phyloP scores from a whole-genome alignment of 2,113 vertebrate genomes.

The Hipposideros armiger region DNA sequence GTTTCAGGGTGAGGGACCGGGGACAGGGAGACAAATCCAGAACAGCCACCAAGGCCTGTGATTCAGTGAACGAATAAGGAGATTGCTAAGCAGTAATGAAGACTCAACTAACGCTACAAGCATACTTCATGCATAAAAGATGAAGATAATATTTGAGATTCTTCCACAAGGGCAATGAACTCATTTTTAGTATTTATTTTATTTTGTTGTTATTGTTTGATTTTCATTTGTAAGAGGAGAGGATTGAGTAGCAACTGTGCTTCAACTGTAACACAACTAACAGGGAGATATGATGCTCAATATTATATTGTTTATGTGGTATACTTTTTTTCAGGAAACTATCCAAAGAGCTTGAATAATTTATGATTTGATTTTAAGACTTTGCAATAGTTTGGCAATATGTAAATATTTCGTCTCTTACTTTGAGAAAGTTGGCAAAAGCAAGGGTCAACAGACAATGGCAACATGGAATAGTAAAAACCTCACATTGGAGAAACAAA shows the following conservation, averaged over 20 bases:
- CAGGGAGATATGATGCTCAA: slow-evolving; percentile 39
- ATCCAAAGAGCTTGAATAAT: slow-evolving; percentile 68
- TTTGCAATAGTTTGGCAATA: slow-evolving; percentile 39
- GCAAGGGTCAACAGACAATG: slow-evolving; percentile 9
- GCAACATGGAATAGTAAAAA: slow-evolving; percentile 22
- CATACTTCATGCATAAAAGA: not conserved
- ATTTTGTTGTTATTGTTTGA: not conserved
- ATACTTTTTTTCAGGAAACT: slow-evolving; percentile 42
- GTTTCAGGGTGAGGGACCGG: not conserved
- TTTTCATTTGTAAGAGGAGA: slow-evolving; percentile 52
- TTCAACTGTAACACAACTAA: not conserved
- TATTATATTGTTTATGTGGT: slow-evolving; percentile 32
- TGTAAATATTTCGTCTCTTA: slow-evolving; percentile 56
- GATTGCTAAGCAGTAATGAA: not conserved
- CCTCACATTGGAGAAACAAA: slow-evolving; percentile 35
- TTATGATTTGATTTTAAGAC: slow-evolving; percentile 64
- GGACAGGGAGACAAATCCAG: not conserved
- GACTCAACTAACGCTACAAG: not conserved
- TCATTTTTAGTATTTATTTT: slow-evolving; percentile 43
- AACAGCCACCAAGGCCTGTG: not conserved
- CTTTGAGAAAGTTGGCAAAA: slow-evolving; percentile 45
- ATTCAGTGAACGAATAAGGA: not conserved
- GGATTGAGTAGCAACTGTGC: slow-evolving; percentile 16
- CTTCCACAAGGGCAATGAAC: slow-evolving; percentile 19
- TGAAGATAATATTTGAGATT: slow-evolving; percentile 14